Percentiles rank a stretch among this genome's conserved stretches.
These are phyloP conservation scores for Nomada fucata DNA, from an alignment of 2,888 invertebrate genomes.

Conservation along the genomic window DNA sequence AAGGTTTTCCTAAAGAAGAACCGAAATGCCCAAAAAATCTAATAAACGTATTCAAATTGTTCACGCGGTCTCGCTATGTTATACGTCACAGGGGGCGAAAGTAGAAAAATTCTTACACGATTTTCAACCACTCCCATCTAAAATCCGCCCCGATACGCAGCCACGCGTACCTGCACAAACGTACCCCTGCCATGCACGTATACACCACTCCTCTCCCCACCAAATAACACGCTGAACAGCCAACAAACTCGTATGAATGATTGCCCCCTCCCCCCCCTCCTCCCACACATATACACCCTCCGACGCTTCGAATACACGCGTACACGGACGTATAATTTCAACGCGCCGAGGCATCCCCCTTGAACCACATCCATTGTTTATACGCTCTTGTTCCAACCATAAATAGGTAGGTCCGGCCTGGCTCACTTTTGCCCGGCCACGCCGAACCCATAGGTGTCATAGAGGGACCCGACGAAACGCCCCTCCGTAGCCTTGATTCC, in stretches of 20 bases:
- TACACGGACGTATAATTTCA: constrained; percentile 44
- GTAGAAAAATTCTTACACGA: no score
- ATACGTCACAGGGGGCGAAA: no score
- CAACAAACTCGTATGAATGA: constrained; percentile 41
- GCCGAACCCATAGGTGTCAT: constrained; percentile 52
- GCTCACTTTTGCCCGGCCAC: constrained; percentile 49
- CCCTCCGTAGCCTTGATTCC: constrained; percentile 41
- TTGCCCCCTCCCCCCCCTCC: not conserved
- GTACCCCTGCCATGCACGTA: no score
- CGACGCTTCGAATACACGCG: constrained; percentile 23
- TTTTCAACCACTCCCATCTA: no score
- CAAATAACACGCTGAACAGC: not conserved
- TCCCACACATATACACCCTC: not conserved
- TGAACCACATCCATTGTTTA: constrained; percentile 68
- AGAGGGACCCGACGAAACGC: constrained; percentile 50
- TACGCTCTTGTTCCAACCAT: constrained; percentile 63
- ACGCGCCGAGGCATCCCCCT: constrained; percentile 53
- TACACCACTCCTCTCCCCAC: no score
- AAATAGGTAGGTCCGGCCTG: constrained; percentile 61
- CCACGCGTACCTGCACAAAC: no score
- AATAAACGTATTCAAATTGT: no score
- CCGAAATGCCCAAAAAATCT: no score
- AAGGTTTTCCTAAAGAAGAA: no score
- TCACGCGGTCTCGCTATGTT: no score
- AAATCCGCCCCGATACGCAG: no score